Base-by-base conservation (phyloP, 1,140 invertebrate genomes). In the Neodiprion virginianus region DNA sequence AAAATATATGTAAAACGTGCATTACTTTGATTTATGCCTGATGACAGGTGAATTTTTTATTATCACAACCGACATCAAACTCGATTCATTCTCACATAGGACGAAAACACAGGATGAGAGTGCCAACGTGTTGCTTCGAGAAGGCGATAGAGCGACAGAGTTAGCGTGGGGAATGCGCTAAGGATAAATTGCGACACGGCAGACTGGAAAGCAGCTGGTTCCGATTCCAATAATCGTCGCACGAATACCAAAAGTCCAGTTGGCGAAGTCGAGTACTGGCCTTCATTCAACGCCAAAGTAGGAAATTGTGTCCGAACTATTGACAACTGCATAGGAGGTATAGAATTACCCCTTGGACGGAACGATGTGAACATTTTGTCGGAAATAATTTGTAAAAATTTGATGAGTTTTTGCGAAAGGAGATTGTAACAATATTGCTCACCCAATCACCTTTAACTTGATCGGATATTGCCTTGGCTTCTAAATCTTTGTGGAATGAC, bases 381-480 rank as follows among this genome's bases (percentile, higher is more conserved):
- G 28, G 28, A 40, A 40, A 1, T 40, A 5, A 40, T 40, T 40
- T 40, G 28, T 3, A 40, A 40, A 40, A 40, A 40, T 5, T 40
- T 40, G 28, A 40, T 5, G 2, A 40, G 28, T 2, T 40, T 40
- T 40, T 5, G 28, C 28, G 28, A 40, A 40, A 40, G 5, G 28
- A 40, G 2, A 40, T 2, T 40, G 28, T 40, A 40, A 17, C 1
- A 70, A 17, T n/a, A 14, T 21, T 70, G 12, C 71, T 48, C 12
- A 75, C 74, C 74, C 74, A 75, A 49, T 75, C 67, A 48, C 66
- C 72, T 11, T 21, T 68, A n/a, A 75, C 47, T n/a, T 65, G 17
- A 40, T 69, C 66, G 21, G 40, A 28, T 40, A 17, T 61, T n/a
- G 65, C 71, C 53, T 47, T 71, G 4, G 23, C 47, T 48, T 75